Evolutionary conservation across 2,888 invertebrate genomes (phyloP), one percentile per base, ranked within the genome.

Genomic region (Alsophila aescularia): DNA sequence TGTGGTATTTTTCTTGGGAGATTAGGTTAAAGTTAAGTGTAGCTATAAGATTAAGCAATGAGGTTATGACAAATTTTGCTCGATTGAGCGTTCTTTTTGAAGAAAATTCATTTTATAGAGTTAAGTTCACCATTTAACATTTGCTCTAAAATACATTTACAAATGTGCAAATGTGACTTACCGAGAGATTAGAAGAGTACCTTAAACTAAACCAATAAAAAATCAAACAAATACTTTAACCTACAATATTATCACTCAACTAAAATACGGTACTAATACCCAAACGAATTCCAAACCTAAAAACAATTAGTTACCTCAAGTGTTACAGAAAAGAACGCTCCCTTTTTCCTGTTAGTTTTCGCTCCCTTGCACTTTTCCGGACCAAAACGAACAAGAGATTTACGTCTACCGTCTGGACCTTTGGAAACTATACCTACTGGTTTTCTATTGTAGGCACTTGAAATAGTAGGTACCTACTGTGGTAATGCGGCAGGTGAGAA

Each of bases 341-440:
- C 77, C 81, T 32, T 79, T 85, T 83, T 77, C 77, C 79, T 77
- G 81, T 81, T 82, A 84, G 83, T 85, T 87, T 85, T 86, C 83
- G 81, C 82, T 81, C 76, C 73, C 81, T 81, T 83, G 83, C 82
- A 83, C 83, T 84, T 86, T 80, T 79, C 80, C 74, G 78, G 72
- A 66, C 67, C 72, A 81, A 83, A 85, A 81, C 67, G 79, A 84
- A 79, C 72, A 80, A 81, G 83, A 85, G 84, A 85, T 85, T 85
- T 82, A 83, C 83, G 85, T 74, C 72, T 67, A 70, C 77, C 70
- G 83, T 80, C 81, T 79, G 77, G 74, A 75, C 80, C 78, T 77
- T 74, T 72, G 69, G 66, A 70, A 66, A 76, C 70, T 69, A 54
- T 53, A 57, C 35, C 63, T 67, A 66, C 68, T 68, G 62, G 63